Evolutionary conservation across 2,888 invertebrate species (phyloP).

Genomic region (Trichogramma dendrolimi): DNA sequence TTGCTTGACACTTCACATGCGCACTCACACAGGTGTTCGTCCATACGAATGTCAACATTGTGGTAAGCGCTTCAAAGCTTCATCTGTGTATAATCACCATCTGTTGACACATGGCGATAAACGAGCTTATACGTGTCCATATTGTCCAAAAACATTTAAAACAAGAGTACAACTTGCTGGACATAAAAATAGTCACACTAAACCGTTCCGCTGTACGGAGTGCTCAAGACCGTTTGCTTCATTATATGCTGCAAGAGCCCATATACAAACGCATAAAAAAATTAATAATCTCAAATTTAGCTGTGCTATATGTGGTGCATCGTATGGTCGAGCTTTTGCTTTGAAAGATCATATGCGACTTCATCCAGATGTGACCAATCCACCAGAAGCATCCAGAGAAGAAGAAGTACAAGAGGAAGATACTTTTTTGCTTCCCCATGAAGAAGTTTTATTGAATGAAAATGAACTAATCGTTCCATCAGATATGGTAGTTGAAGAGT

Average conservation of each 20-base stretch:
- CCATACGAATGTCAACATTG: constrained; percentile 73
- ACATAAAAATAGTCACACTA: constrained; percentile 76
- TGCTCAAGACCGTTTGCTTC: constrained; percentile 74
- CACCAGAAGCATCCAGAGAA: constrained; percentile 45
- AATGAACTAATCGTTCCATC: too few relatives aligned
- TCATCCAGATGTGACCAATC: constrained; percentile 55
- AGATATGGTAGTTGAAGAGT: too few relatives aligned
- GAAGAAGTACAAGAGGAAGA: constrained; percentile 45
- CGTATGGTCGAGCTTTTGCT: constrained; percentile 72
- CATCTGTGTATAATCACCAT: constrained; percentile 76
- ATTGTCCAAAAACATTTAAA: constrained; percentile 75
- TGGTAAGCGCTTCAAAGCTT: constrained; percentile 72
- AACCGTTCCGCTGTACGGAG: constrained; percentile 72
- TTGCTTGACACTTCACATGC: constrained; percentile 73
- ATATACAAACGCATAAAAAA: constrained; percentile 70
- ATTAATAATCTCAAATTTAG: constrained; percentile 68
- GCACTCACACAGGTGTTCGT: constrained; percentile 73
- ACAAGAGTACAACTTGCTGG: constrained; percentile 75
- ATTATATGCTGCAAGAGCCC: constrained; percentile 70
- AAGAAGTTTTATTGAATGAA: too few relatives aligned
- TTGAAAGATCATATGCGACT: constrained; percentile 69
- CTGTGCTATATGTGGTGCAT: constrained; percentile 70
- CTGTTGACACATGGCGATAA: constrained; percentile 70
- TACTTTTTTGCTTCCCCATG: constrained; percentile 34
- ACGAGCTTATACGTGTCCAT: constrained; percentile 72